Percentiles rank a stretch among this genome's conserved stretches.
Evolutionary conservation across 2,797 vertebrate genomes (phyloP).

Genomic region (Neostethus bicornis): DNA sequence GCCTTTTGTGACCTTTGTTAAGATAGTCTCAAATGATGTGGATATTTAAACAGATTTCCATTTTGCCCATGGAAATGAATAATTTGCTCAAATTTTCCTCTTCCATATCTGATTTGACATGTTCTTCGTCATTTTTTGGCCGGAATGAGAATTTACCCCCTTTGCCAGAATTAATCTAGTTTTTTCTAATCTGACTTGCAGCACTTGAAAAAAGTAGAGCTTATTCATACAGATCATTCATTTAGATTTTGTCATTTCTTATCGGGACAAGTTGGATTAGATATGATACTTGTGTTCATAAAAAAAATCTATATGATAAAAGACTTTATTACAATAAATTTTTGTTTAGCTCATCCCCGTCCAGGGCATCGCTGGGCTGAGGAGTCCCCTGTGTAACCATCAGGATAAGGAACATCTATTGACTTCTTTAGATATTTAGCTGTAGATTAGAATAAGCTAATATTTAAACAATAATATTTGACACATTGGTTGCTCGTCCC

Average conservation of each 20-base stretch:
- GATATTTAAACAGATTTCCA: slow-evolving; percentile 1
- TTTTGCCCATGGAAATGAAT: slow-evolving; percentile 30
- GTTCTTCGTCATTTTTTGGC: slow-evolving; percentile 34
- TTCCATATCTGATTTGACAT: slow-evolving; percentile 9
- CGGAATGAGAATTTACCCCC: slow-evolving; percentile 14
- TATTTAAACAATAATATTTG: no score
- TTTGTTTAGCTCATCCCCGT: no score
- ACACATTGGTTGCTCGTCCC: no score
- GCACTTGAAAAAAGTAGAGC: slow-evolving; percentile 8
- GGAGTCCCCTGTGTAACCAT: no score
- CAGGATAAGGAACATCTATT: no score
- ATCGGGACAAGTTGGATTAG: not conserved
- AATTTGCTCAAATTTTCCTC: slow-evolving; percentile 29
- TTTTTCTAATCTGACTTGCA: slow-evolving; percentile 21
- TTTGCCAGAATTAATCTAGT: slow-evolving; percentile 29
- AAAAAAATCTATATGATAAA: slow-evolving; percentile 10
- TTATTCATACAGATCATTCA: slow-evolving; percentile 2
- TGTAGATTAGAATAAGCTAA: no score
- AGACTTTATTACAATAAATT: not conserved
- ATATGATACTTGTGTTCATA: slow-evolving; percentile 2
- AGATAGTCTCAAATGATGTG: slow-evolving; percentile 28
- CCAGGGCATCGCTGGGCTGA: no score
- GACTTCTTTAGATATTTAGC: no score
- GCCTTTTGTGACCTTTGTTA: slow-evolving; percentile 61
- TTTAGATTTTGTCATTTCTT: slow-evolving; percentile 9